Evolutionary conservation across 2,113 vertebrate species (phyloP).

Genomic region (Elgaria multicarinata): DNA sequence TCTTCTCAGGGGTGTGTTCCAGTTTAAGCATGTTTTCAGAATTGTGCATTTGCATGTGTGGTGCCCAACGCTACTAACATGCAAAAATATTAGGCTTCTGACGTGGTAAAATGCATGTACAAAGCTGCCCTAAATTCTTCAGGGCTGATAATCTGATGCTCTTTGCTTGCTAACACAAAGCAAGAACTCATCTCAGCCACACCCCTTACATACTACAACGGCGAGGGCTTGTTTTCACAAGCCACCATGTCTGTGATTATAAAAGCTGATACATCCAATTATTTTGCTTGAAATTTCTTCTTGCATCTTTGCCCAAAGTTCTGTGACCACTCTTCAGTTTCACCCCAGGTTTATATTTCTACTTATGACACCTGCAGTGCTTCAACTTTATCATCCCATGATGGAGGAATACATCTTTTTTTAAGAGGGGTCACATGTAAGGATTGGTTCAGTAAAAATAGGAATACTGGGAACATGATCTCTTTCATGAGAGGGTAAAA

Average conservation of each 20-base stretch:
- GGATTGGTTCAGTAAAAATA: background rate
- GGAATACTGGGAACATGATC: background rate
- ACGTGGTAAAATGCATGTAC: conserved; percentile 13
- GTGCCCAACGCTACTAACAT: background rate
- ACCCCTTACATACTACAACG: background rate
- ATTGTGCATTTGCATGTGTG: background rate
- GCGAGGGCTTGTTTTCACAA: conserved; percentile 18
- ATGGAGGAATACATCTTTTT: background rate
- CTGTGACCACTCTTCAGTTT: background rate
- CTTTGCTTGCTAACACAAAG: conserved; percentile 4
- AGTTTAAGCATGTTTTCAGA: conserved; percentile 9
- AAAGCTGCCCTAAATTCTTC: conserved; percentile 10
- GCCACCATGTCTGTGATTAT: background rate
- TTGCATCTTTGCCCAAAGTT: background rate
- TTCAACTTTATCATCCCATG: background rate
- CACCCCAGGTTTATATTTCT: background rate
- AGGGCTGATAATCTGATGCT: background rate
- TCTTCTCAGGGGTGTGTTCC: background rate
- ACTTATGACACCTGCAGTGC: background rate
- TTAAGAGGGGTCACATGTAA: background rate
- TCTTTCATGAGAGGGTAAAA: background rate
- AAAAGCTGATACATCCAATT: background rate
- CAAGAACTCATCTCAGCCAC: conserved; percentile 2
- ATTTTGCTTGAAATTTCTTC: background rate
- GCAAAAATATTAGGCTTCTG: background rate